Evolutionary conservation across 2,113 vertebrate species (phyloP).

Genomic region (Phylloscopus trochiloides): DNA sequence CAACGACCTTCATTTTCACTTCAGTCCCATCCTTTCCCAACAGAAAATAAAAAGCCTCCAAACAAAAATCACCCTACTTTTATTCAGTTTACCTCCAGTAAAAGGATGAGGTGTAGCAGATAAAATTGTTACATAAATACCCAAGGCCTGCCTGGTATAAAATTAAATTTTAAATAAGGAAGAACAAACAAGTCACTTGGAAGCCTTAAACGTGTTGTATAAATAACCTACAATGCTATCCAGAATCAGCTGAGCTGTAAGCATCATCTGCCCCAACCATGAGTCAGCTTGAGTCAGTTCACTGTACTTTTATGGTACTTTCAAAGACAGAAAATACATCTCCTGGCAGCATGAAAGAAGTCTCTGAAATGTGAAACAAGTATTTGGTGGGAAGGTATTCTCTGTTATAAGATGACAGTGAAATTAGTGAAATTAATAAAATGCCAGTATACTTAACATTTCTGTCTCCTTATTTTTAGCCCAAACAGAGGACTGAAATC

Average conservation of each 20-base stretch:
- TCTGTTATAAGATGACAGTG: background rate
- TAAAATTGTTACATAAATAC: background rate
- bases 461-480: conserved; percentile 38
- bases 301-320: conserved; percentile 46
- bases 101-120: background rate
- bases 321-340: background rate
- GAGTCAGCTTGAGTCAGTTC: conserved; percentile 51
- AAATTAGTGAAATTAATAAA: conserved; percentile 30
- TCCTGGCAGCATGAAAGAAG: background rate
- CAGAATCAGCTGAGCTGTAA: conserved; percentile 47
- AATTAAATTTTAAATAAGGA: background rate
- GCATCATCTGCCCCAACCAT: background rate
- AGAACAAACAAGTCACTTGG: background rate
- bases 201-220: background rate
- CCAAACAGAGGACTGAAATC: background rate
- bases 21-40: background rate
- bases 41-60: background rate
- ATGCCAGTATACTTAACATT: background rate
- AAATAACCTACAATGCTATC: conserved; percentile 51
- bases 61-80: background rate
- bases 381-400: background rate
- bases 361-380: background rate
- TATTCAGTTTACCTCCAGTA: background rate
- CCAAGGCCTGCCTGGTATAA: background rate
- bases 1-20: background rate